Percentiles rank a stretch among this genome's conserved stretches.
phyloP scores from a whole-genome alignment of 2,888 invertebrate genomes.

The Nipponacmea schrenckii region DNA sequence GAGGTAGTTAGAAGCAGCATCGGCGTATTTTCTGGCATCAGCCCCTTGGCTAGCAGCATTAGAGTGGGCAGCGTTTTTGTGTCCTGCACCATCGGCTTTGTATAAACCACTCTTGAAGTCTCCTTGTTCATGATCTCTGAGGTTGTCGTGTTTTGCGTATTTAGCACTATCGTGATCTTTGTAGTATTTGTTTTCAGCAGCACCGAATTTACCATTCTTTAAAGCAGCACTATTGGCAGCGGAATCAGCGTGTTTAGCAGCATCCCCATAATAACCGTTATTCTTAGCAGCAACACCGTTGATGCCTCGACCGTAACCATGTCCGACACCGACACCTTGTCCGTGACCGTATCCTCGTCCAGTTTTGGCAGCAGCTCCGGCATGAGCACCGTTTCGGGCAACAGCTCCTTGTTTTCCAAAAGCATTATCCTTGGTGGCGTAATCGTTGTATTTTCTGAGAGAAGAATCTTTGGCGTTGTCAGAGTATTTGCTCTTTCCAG shows the following conservation, averaged over 20 bases:
- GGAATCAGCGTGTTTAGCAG: neutral
- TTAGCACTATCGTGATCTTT: slow-evolving; percentile 5
- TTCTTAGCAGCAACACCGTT: neutral
- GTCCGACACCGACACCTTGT: neutral
- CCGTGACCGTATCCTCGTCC: neutral
- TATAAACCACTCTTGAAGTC: neutral
- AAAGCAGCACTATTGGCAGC: neutral
- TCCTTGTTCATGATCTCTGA: slow-evolving; percentile 2
- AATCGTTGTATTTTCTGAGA: slow-evolving; percentile 26
- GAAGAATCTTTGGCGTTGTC: slow-evolving; percentile 28
- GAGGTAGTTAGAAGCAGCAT: neutral
- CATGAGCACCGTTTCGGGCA: slow-evolving; percentile 21
- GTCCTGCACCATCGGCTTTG: neutral
- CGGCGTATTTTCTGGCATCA: neutral
- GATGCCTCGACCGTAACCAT: neutral
- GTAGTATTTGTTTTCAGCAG: slow-evolving; percentile 1
- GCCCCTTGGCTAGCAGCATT: neutral
- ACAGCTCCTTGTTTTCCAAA: slow-evolving; percentile 27
- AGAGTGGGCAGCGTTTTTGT: neutral
- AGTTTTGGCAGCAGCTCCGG: slow-evolving; percentile 12
- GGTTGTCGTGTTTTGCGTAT: slow-evolving; percentile 2
- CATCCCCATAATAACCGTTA: neutral
- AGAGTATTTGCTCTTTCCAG: slow-evolving; percentile 24
- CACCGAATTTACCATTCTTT: slow-evolving; percentile 1
- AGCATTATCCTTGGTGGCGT: slow-evolving; percentile 28